A percentile compares a stretch with the other conserved stretches of the same genome.
Evolutionary conservation across 2,797 vertebrate genomes (phyloP).

Genomic region (Gobionotothen gibberifrons): DNA sequence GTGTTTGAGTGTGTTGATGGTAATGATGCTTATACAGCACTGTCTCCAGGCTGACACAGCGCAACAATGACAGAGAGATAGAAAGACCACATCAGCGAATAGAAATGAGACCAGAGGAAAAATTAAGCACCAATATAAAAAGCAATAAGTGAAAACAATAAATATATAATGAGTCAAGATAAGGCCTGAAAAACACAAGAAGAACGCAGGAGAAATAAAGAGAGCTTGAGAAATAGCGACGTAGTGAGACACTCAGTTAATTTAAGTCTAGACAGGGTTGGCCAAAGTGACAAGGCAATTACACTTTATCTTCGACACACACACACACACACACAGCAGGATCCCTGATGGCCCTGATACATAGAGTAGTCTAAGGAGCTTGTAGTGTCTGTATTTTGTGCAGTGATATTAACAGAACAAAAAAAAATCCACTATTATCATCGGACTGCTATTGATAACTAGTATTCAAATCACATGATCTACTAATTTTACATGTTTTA

Average conservation of each 20-base stretch:
- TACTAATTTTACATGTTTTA: background rate
- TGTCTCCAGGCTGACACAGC: slow-evolving; percentile 52
- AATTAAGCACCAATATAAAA: background rate
- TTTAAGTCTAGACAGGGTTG: slow-evolving; percentile 24
- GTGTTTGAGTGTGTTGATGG: slow-evolving; percentile 18
- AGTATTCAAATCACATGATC: background rate
- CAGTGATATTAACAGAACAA: no score
- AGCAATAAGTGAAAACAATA: background rate
- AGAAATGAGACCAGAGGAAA: slow-evolving; percentile 5
- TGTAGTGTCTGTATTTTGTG: background rate
- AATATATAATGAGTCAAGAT: background rate
- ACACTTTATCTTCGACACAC: background rate
- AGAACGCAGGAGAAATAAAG: background rate
- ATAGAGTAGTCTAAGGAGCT: background rate
- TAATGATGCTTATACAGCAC: slow-evolving; percentile 45
- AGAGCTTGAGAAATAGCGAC: slow-evolving; percentile 7
- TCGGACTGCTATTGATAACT: background rate
- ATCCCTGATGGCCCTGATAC: no score
- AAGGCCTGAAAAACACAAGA: background rate
- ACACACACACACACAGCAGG: background rate
- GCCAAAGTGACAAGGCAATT: slow-evolving; percentile 29
- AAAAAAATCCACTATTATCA: background rate
- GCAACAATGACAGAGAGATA: slow-evolving; percentile 36
- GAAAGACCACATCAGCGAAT: background rate
- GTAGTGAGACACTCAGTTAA: slow-evolving; percentile 20